Base-by-base conservation (phyloP, 92 coral and sea anemone species). In the Siderastrea radians region DNA sequence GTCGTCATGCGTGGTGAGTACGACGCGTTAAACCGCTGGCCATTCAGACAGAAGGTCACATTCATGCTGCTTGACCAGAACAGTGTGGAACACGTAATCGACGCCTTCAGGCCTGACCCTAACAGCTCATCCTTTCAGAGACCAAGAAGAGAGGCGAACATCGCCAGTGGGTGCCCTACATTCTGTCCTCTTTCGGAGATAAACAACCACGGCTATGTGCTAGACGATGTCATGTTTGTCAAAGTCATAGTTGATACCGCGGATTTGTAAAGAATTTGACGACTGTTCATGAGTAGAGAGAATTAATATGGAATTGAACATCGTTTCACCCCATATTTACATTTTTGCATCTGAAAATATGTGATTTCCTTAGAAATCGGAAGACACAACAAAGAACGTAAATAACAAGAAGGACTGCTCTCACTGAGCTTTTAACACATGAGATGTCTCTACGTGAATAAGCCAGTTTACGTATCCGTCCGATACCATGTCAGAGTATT, bases 21-120 rank as follows among this genome's bases (percentile, higher is more conserved):
- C 60, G 96, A 93, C 66, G 96, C 92, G 74, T 54, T 93, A 76
- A 92, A 88, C 87, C 96, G 96, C 91, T 94, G 96, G 96, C 96
- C 96, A 81, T 94, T 91, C 86, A 88, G 94, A 91, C 94, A 94
- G 85, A 95, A 95, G 85, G 98, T 95, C 38, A 92, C 96, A 43
- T 80, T 95, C 62, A 95, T 93, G 95, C 58, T 95, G 54, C 38
- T 95, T 84, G 98, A 95, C 57, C 96, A 95, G 77, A 92, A 95
- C 73, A 90, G 88, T 53, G 88, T 83, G 75, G 98, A 95, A 77
- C 95, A 95, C 92, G 90, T 92, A 82, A 90, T 93, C 75, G 98
- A 95, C n/a, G 89, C 96, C 38, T 95, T 95, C 68, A 80, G 94
- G 13, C 98, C 98, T 48, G 98, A 95, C 74, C 98, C 98, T 2